phyloP scores from a whole-genome alignment of 1,140 invertebrate genomes.

The Drosophila ogumai region DNA sequence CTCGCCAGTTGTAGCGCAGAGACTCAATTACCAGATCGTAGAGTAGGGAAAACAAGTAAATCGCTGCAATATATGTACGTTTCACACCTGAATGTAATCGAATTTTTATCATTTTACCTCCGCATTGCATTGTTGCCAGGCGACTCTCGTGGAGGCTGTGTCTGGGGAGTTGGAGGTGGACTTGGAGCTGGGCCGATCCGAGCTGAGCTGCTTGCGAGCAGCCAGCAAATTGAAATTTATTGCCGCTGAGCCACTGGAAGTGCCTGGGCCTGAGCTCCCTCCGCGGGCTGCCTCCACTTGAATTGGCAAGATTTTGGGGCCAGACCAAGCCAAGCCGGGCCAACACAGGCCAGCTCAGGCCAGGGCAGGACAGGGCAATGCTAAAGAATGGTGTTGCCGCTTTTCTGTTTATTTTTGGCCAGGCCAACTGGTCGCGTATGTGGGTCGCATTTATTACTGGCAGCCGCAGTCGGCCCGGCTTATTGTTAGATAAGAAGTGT shows the following conservation, averaged over 20 bases:
- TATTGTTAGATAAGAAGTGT: slow-evolving; percentile 65
- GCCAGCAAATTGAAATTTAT: slow-evolving; percentile 82
- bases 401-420: slow-evolving; percentile 62
- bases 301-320: slow-evolving; percentile 34
- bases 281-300: slow-evolving; percentile 6
- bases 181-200: slow-evolving; percentile 9
- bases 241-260: slow-evolving; percentile 78
- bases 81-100: slow-evolving; percentile 83
- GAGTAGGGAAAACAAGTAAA: slow-evolving; percentile 75
- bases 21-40: slow-evolving; percentile 52
- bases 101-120: slow-evolving; percentile 83
- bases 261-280: slow-evolving; percentile 21
- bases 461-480: slow-evolving; percentile 40
- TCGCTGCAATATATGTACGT: slow-evolving; percentile 75
- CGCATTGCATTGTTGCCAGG: slow-evolving; percentile 80
- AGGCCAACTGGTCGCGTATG: slow-evolving; percentile 76
- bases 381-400: slow-evolving; percentile 56
- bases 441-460: slow-evolving; percentile 75
- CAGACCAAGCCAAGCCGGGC: slow-evolving; percentile 1
- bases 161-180: slow-evolving; percentile 11
- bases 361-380: slow-evolving; percentile 39
- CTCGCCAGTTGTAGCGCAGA: slow-evolving; percentile 11
- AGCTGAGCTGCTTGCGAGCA: slow-evolving; percentile 31
- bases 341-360: slow-evolving; percentile 25
- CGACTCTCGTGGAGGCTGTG: slow-evolving; percentile 15